Conservation (phyloP, 2,888 invertebrate genomes). For the Strigamia crassipes region DNA sequence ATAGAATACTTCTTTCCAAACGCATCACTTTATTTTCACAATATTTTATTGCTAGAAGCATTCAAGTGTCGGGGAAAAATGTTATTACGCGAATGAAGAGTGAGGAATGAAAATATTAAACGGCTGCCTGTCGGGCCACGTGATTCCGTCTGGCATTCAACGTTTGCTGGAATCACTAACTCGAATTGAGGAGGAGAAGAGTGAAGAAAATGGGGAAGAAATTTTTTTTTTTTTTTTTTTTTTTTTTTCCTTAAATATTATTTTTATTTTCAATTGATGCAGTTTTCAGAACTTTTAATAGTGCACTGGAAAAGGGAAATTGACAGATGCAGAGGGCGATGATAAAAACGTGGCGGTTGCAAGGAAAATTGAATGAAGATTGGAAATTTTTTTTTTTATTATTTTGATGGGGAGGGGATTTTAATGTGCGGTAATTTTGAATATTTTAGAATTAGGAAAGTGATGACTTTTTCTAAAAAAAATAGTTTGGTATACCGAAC, state of each 20-base stretch:
- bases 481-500: no score
- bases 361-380: background rate
- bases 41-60: background rate
- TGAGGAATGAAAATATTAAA: background rate
- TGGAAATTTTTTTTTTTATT: background rate
- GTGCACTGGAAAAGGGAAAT: background rate
- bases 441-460: background rate
- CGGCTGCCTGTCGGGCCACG: background rate
- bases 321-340: background rate
- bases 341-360: background rate
- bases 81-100: background rate
- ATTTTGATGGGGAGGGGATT: background rate
- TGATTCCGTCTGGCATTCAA: conserved; percentile 2
- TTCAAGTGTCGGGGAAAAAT: background rate
- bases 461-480: background rate
- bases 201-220: no score
- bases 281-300: background rate
- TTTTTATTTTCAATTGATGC: no score
- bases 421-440: background rate
- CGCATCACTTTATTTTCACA: no score
- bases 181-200: background rate
- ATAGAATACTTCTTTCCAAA: background rate
- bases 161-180: background rate
- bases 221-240: no score
- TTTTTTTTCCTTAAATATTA: background rate